Evolutionary conservation across 2,113 vertebrate genomes (phyloP).

Genomic region (Halichoerus grypus): DNA sequence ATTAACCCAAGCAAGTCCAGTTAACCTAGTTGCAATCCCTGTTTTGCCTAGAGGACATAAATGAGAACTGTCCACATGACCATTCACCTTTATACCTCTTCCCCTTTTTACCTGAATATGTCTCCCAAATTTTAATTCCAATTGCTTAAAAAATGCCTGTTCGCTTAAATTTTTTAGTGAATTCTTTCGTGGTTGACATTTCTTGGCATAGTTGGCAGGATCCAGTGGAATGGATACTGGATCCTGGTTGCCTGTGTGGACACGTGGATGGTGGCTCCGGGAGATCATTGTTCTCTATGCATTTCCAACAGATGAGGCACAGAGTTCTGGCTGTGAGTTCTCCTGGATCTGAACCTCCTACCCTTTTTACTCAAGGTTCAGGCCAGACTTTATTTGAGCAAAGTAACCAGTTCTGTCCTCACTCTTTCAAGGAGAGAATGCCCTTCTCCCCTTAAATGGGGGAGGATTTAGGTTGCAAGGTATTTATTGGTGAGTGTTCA

Average conservation of each 20-base stretch:
- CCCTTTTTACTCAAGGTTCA: neutral
- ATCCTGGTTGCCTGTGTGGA: neutral
- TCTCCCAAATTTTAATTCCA: neutral
- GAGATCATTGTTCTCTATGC: neutral
- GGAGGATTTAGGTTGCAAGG: neutral
- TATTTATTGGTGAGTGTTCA: neutral
- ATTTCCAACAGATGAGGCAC: neutral
- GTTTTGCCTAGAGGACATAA: neutral
- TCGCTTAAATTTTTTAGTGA: neutral
- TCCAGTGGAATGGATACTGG: neutral
- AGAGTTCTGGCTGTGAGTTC: neutral
- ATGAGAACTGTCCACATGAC: neutral
- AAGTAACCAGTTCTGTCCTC: neutral
- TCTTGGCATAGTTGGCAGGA: neutral
- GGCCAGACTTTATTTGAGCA: neutral
- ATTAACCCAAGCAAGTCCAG: neutral
- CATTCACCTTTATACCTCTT: neutral
- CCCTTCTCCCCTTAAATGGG: neutral
- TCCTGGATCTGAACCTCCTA: neutral
- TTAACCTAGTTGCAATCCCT: neutral
- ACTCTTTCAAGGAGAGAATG: neutral
- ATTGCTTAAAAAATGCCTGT: neutral
- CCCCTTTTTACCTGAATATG: neutral
- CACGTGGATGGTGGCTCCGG: rapidly evolving
- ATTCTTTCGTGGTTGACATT: neutral